phyloP scores from a whole-genome alignment of 2,797 vertebrate genomes.

The Trematomus bernacchii region DNA sequence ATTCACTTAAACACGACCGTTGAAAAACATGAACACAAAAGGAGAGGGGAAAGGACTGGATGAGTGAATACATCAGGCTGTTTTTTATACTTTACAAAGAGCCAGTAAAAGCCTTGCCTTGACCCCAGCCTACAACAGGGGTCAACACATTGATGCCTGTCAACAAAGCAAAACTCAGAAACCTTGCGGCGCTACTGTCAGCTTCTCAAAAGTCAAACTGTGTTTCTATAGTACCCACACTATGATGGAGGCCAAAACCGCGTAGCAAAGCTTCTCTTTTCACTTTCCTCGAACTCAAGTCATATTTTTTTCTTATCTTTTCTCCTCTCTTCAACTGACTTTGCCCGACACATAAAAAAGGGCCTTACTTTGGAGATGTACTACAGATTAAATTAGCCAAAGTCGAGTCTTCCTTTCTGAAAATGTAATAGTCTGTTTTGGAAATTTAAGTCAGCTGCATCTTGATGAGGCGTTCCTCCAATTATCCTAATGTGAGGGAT shows the following conservation, averaged over 20 bases:
- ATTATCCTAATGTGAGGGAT: constrained; percentile 51
- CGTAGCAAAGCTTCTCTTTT: constrained; percentile 35
- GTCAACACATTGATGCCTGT: constrained; percentile 67
- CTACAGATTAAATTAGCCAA: constrained; percentile 54
- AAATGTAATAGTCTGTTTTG: constrained; percentile 49
- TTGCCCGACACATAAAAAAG: constrained; percentile 41
- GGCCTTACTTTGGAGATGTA: constrained; percentile 47
- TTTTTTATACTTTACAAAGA: constrained; percentile 63
- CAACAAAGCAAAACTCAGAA: constrained; percentile 69
- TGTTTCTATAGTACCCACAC: constrained; percentile 57
- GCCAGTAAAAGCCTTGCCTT: constrained; percentile 63
- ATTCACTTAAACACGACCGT: constrained; percentile 46
- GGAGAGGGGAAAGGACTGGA: constrained; percentile 46
- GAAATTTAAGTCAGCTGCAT: constrained; percentile 32
- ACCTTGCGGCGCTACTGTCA: constrained; percentile 65
- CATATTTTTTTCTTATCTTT: constrained; percentile 26
- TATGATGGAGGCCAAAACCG: constrained; percentile 27
- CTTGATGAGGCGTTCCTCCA: constrained; percentile 46
- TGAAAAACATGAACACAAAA: constrained; percentile 48
- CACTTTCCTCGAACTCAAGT: constrained; percentile 7
- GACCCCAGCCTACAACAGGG: constrained; percentile 71
- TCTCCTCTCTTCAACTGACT: constrained; percentile 23
- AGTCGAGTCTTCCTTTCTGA: constrained; percentile 63
- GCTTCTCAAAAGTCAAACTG: constrained; percentile 69
- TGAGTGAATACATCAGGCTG: constrained; percentile 52